Percentiles rank a stretch among this genome's conserved stretches.
These are phyloP conservation scores for Eurosta solidaginis DNA, from an alignment of 1,140 invertebrate genomes.

Conservation along the genomic window DNA sequence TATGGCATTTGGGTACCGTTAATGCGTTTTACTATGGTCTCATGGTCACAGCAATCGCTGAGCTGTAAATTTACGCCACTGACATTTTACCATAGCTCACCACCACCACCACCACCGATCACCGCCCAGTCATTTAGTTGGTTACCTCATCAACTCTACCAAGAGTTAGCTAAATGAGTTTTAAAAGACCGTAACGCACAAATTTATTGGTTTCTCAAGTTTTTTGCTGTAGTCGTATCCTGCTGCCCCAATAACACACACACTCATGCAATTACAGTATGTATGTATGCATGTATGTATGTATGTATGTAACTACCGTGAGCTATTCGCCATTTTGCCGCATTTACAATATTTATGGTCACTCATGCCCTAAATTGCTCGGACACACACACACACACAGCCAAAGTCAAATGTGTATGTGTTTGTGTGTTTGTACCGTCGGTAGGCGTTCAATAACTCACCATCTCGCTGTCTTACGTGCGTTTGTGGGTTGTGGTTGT, in stretches of 20 bases:
- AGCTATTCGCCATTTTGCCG: neutral
- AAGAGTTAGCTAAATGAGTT: neutral
- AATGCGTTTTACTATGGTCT: constrained; percentile 21
- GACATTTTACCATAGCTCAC: neutral
- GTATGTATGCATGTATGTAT: neutral
- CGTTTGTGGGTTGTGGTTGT: neutral
- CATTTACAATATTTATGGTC: constrained; percentile 22
- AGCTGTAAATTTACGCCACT: neutral
- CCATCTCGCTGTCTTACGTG: too few species aligned
- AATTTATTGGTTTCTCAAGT: constrained; percentile 26
- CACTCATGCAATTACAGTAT: neutral
- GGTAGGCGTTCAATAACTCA: too few species aligned
- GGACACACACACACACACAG: neutral
- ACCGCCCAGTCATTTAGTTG: constrained; percentile 10
- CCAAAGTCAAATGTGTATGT: neutral
- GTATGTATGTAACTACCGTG: neutral
- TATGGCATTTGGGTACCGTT: neutral
- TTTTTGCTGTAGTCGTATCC: neutral
- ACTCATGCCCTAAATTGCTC: neutral
- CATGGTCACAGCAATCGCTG: neutral
- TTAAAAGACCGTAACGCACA: constrained; percentile 12
- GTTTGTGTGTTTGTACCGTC: neutral
- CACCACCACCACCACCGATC: too few species aligned
- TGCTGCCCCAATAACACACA: neutral
- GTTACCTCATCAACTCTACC: neutral